Base-by-base conservation (phyloP, 2,888 invertebrate species). In the Drosophila borealis region DNA sequence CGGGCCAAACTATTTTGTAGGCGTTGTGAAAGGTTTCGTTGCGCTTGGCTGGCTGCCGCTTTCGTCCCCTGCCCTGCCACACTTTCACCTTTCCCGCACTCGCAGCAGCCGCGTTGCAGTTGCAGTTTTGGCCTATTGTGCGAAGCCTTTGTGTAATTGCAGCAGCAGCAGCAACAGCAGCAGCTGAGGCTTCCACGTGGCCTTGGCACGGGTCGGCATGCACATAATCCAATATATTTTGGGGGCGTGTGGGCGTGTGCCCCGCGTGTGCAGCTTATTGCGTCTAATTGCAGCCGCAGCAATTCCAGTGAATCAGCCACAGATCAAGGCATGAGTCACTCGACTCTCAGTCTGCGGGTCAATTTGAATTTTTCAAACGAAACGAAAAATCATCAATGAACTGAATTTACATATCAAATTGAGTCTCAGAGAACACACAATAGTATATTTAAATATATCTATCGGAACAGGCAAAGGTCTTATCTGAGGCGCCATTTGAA, bases 1-100 rank as follows among this genome's bases (percentile, higher is more conserved):
- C 21, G 42, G 48, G 57, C 55, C 64, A 55, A 50, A 66, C 76
- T 10, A 41, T 57, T 59, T 67, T 48, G 80, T 76, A 80, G 79
- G 80, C 68, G 69, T 69, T 80, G 63, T 65, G 42, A 78, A 78
- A 79, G 69, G 73, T 77, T 80, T 80, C 74, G 78, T 65, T 79
- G 74, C 77, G 78, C 78, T 77, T 77, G 67, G 63, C 67, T 57
- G 64, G 25, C 19, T 64, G 50, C 59, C 50, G 65, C 55, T 59
- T 44, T 42, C 29, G 41, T 42, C 45, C 67, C 55, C 51, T 56
- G 48, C 67, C 55, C 51, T 56, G 68, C 80, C 79, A 79, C 81
- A 88, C 83, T 88, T 85, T 85, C 86, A 82, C 85, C 86, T 85
- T 85, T 80, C 78, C 55, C 77, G 11, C 36, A 36, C 36, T 36